phyloP scores from a whole-genome alignment of 1,140 invertebrate species.

The Nasonia longicornis region DNA sequence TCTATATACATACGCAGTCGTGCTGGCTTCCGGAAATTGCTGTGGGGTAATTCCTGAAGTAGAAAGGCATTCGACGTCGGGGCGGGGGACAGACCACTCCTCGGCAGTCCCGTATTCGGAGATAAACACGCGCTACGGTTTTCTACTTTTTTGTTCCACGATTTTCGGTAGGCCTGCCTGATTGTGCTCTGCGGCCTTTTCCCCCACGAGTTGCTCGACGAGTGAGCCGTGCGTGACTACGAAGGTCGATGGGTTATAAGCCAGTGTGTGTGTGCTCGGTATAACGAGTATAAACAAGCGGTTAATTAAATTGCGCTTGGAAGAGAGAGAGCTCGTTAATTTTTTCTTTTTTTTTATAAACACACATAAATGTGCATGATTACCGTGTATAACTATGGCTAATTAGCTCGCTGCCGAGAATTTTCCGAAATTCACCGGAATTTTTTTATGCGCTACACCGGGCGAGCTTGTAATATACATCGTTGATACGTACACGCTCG shows the following conservation, averaged over 20 bases:
- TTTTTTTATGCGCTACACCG: neutral
- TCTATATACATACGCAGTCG: neutral
- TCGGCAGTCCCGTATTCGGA: neutral
- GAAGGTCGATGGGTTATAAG: neutral
- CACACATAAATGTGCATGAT: no score
- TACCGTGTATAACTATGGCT: no score
- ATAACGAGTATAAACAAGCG: neutral
- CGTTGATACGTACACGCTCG: neutral
- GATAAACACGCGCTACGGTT: neutral
- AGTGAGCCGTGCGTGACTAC: neutral
- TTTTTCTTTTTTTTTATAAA: neutral
- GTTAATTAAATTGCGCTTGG: neutral
- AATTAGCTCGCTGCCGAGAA: neutral
- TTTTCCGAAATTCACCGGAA: no score
- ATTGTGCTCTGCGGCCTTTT: neutral
- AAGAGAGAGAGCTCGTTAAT: no score
- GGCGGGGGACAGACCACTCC: neutral
- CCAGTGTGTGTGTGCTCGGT: no score
- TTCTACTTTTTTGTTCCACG: neutral
- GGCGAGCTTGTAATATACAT: neutral
- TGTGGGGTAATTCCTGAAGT: conserved; percentile 35
- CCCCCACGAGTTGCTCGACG: neutral
- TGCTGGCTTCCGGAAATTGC: conserved; percentile 37
- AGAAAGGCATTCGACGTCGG: neutral
- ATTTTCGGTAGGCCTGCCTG: neutral